Conservation (phyloP, 2,888 invertebrate species). For the Kryphioiulus occultus region DNA sequence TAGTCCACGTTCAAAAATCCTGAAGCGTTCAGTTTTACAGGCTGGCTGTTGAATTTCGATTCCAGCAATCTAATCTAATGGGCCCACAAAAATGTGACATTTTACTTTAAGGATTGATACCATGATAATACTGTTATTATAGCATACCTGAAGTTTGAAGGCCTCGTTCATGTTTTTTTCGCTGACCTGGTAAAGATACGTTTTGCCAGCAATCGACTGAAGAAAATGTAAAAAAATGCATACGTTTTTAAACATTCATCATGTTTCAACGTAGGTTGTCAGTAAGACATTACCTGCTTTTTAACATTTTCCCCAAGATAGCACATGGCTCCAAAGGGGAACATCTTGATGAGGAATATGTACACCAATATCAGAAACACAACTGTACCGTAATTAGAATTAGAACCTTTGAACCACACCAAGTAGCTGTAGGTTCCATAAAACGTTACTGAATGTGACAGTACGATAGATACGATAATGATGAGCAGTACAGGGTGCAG, state of each 20-base stretch:
- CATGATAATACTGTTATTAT: not conserved
- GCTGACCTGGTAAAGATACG: not conserved
- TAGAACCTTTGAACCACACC: not conserved
- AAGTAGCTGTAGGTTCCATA: not conserved
- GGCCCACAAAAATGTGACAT: not conserved
- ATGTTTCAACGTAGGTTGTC: not conserved
- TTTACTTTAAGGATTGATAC: not conserved
- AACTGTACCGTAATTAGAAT: not conserved
- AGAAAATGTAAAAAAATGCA: not conserved
- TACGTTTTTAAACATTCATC: no score
- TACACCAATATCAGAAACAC: not conserved
- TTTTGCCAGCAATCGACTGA: not conserved
- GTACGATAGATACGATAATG: not conserved
- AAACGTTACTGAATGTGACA: not conserved
- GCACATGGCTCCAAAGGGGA: not conserved
- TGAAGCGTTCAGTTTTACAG: conserved; percentile 3
- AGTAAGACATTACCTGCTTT: not conserved
- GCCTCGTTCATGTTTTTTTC: not conserved
- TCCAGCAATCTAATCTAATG: not conserved
- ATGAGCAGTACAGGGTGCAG: conserved; percentile 27
- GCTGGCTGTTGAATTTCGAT: conserved; percentile 3
- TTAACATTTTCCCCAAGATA: not conserved
- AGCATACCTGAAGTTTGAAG: not conserved
- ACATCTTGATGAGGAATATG: not conserved
- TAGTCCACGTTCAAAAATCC: conserved; percentile 39